phyloP scores from a whole-genome alignment of 2,888 invertebrate genomes.

The Operophtera brumata region DNA sequence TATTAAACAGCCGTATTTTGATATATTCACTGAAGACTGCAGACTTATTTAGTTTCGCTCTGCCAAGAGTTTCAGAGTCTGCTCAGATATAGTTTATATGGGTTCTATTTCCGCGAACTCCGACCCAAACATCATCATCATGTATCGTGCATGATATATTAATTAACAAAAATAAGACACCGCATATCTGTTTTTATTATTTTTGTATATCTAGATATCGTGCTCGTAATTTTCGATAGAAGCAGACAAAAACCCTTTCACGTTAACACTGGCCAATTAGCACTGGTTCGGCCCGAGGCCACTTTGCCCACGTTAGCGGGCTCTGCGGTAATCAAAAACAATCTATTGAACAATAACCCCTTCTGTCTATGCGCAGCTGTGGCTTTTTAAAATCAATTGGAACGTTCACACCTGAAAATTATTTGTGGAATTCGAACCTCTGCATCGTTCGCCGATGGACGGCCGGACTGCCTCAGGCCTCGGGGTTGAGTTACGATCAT shows the following conservation, averaged over 20 bases:
- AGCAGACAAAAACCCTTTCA: constrained; percentile 1
- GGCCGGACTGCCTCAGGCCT: not conserved
- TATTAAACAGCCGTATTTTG: too few relatives aligned
- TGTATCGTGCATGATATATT: too few relatives aligned
- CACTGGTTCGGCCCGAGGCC: constrained; percentile 1
- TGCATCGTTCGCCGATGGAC: not conserved
- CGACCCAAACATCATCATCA: too few relatives aligned
- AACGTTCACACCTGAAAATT: constrained; percentile 21
- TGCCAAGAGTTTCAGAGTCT: too few relatives aligned
- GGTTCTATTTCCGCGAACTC: too few relatives aligned
- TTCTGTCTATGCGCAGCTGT: constrained; percentile 22
- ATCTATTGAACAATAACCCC: constrained; percentile 14
- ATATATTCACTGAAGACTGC: too few relatives aligned
- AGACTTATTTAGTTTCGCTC: too few relatives aligned
- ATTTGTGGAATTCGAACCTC: not conserved
- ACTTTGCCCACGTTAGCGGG: constrained; percentile 1
- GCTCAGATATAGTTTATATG: too few relatives aligned
- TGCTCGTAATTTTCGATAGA: not conserved
- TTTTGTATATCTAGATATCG: too few relatives aligned
- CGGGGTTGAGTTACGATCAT: not conserved
- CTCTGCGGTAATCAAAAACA: constrained; percentile 8
- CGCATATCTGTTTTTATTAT: too few relatives aligned
- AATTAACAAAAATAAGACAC: too few relatives aligned
- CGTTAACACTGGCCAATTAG: constrained; percentile 16
- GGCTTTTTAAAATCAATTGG: constrained; percentile 17